Conservation (phyloP, 1,140 invertebrate genomes). For the Caerostris darwini region DNA sequence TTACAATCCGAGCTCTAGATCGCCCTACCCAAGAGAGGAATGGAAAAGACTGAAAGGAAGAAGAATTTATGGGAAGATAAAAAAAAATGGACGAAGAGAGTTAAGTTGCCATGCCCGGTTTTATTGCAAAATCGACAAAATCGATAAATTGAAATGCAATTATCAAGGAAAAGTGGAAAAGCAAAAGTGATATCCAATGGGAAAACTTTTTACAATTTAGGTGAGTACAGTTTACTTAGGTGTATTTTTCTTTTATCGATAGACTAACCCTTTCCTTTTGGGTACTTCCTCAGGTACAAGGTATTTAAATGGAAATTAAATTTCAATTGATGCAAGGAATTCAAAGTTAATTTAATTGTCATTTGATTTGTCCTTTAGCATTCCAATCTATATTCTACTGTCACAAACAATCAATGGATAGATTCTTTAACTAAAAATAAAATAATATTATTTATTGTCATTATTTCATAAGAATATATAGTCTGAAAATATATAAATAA, state of each 20-base stretch:
- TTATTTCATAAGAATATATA: no score
- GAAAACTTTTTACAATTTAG: constrained; percentile 49
- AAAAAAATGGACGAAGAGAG: background rate
- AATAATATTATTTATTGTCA: no score
- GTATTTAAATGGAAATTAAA: constrained; percentile 20
- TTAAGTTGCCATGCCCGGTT: constrained; percentile 38
- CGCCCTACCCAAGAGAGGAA: background rate
- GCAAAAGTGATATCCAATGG: constrained; percentile 46
- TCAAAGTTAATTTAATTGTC: no score
- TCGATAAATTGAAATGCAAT: constrained; percentile 66
- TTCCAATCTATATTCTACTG: no score
- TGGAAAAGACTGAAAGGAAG: constrained; percentile 8
- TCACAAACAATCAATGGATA: no score
- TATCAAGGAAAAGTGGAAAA: constrained; percentile 59
- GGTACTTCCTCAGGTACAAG: background rate
- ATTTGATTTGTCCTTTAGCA: no score
- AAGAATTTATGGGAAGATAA: background rate
- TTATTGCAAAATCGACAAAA: constrained; percentile 68
- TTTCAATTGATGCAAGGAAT: background rate
- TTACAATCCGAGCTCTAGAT: constrained; percentile 33
- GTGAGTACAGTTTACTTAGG: constrained; percentile 6
- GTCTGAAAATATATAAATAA: no score
- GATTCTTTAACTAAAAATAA: no score
- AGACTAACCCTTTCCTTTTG: background rate
- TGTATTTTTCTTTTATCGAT: constrained; percentile 10